Evolutionary conservation across 30 jellyfish, hydroid and myxozoan genomes (phyloP), one percentile per base, ranked within the genome.

Genomic region (Turritopsis rubra): DNA sequence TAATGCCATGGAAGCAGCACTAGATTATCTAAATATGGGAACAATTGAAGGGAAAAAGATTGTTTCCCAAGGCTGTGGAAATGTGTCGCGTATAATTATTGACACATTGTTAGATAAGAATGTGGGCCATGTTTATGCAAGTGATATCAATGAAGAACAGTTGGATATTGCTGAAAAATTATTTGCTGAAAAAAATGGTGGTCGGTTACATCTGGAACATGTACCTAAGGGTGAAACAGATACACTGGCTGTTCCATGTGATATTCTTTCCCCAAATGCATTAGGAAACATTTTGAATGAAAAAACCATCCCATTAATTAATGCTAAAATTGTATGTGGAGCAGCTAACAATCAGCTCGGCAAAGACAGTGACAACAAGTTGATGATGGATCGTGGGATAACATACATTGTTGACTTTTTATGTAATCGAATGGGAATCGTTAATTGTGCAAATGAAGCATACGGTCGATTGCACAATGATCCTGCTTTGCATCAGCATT

Each of bases 271-370:
- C 60, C 97, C 97, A 1, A 91, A 91, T 91, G 97, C 97, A 0
- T 79, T 91, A 21, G 97, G 97, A 71, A 86, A 86, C 76, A 93
- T 91, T 7, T 28, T 91, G 71, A 91, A 91, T 77, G 97, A 91
- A 80, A 66, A 52, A n/a, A 91, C 97, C 8, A 87, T 91, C 52
- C 97, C 97, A 24, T 28, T 73, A 19, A 87, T 91, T 66, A 79
- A 87, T 8, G 94, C 97, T 20, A 91, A 87, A 72, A 84, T 91
- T 19, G 89, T 91, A 24, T 91, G 97, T 81, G 97, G 97, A 18
- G 97, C 97, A 1, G 97, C 97, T 0, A 91, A 91, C 66, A 91
- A 91, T 68, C 97, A 91, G 82, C 95, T 91, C 28, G 96, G 97
- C 22, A 87, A 91, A 80, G 95, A 94, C 21, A 91, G 77, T 8